Evolutionary conservation across 2,797 vertebrate species (phyloP), one percentile per base, ranked within the genome.

Genomic region (Ptychobarbus kaznakovi): DNA sequence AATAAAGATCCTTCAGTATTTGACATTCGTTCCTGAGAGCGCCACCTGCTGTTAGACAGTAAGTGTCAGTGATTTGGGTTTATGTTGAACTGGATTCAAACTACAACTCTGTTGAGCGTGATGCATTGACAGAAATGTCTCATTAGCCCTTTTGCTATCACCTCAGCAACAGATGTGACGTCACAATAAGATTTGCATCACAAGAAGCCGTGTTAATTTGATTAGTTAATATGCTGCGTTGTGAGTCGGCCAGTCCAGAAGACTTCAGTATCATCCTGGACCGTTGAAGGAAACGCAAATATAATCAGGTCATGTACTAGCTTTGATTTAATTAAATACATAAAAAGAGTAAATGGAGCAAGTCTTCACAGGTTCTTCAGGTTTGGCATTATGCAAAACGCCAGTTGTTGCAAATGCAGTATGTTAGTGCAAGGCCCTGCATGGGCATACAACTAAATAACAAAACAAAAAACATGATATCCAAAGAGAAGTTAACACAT

Each of bases 11-110:
- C 81, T 58, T 87, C 85, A 32, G 77, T 82, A 84, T 83, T 82
- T 85, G 80, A 81, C 63, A 38, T 80, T 49, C 91, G 89, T 94
- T 94, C 95, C 95, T 95, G 95, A 96, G 94, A 92, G 92, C 90
- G 91, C 89, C 78, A 86, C 91, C 89, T 86, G 89, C 88, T 86
- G 18, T 88, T 63, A 10, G 18, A 88, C 84, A 77, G 75, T 76
- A 84, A 89, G 88, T 90, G 69, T 49, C 32, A 58, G 51, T 38
- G 38, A 11, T 88, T 13, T 82, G 74, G 8, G 38, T 61, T 49
- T 9, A 65, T 13, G 65, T 46, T 51, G n/a, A 38, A 66, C 25
- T 51, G 61, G 25, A 16, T 65, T 65, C 13, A 65, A 65, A 66
- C 28, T 35, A 66, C 49, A 16, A 22, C 44, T 58, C 44, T 73